phyloP scores from a whole-genome alignment of 2,797 vertebrate genomes.

The Chelidonichthys spinosus region DNA sequence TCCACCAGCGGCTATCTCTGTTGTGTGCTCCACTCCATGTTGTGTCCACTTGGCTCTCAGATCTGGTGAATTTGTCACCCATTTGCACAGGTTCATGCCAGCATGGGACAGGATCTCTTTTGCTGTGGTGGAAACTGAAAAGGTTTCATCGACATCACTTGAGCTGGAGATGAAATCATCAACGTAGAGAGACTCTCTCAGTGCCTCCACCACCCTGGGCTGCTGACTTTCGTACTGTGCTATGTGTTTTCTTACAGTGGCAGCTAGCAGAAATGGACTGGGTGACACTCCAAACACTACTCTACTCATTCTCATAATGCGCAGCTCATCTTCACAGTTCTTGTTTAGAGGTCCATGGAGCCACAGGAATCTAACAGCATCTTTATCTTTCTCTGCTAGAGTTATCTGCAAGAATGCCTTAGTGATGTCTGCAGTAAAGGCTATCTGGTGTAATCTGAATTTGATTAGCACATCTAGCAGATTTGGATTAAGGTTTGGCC shows the following conservation, averaged over 20 bases:
- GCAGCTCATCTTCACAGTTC: slow-evolving; percentile 7
- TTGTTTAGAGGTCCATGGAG: slow-evolving; percentile 1
- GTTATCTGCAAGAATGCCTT: slow-evolving; percentile 36
- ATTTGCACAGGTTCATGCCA: slow-evolving; percentile 24
- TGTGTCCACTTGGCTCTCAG: slow-evolving; percentile 9
- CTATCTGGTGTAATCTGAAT: slow-evolving; percentile 14
- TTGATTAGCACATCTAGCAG: slow-evolving; percentile 35
- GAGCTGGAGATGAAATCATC: slow-evolving; percentile 26
- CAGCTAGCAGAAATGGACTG: slow-evolving; percentile 13
- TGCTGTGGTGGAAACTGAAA: neutral
- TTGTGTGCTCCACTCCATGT: neutral
- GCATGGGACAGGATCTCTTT: slow-evolving; percentile 12
- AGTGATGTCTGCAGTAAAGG: slow-evolving; percentile 14
- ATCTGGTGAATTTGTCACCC: slow-evolving; percentile 16
- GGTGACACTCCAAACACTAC: slow-evolving; percentile 9
- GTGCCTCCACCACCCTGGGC: neutral
- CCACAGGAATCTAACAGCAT: slow-evolving; percentile 40
- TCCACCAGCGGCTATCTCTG: accelerated
- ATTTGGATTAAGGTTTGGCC: slow-evolving; percentile 44
- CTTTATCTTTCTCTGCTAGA: slow-evolving; percentile 15
- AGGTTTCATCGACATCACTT: neutral
- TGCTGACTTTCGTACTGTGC: slow-evolving; percentile 4
- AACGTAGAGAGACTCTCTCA: slow-evolving; percentile 14
- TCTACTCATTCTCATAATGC: slow-evolving; percentile 24
- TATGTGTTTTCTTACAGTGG: slow-evolving; percentile 17